Conservation (phyloP, 1,140 invertebrate species). For the Cyphomyrmex costatus region DNA sequence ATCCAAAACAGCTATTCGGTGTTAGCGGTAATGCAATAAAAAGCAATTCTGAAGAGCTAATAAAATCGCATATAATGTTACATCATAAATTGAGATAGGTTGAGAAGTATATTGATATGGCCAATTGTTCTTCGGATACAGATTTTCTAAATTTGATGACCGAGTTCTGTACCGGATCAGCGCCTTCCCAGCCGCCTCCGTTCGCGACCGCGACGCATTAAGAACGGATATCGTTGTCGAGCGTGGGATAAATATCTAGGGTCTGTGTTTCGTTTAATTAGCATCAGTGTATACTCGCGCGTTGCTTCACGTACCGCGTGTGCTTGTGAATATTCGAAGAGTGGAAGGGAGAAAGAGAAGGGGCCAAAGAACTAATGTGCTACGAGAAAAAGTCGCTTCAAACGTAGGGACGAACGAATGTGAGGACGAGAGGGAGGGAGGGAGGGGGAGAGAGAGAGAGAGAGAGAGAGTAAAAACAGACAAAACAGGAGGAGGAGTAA, state of each 20-base stretch:
- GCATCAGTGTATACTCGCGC: constrained; percentile 70
- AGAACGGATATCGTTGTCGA: constrained; percentile 55
- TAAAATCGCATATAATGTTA: too few species aligned
- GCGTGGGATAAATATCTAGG: constrained; percentile 79
- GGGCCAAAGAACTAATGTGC: constrained; percentile 6
- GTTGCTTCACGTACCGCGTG: constrained; percentile 46
- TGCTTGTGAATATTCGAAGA: constrained; percentile 46
- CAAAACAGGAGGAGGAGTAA: constrained; percentile 21
- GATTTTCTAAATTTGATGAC: constrained; percentile 11
- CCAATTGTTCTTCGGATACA: not conserved
- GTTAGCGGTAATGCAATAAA: not conserved
- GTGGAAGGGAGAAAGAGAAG: not conserved
- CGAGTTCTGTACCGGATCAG: not conserved
- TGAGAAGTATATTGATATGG: not conserved
- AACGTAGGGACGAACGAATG: constrained; percentile 60
- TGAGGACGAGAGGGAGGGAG: not conserved
- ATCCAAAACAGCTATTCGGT: not conserved
- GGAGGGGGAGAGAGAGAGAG: not conserved
- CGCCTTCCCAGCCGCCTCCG: not conserved
- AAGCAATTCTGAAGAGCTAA: too few species aligned
- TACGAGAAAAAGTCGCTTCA: constrained; percentile 21
- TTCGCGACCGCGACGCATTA: constrained; percentile 2
- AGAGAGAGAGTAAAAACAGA: not conserved
- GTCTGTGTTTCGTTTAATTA: constrained; percentile 79
- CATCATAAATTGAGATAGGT: not conserved